A percentile compares a stretch with the other conserved stretches of the same genome.
Conservation (phyloP, 2,113 vertebrate species). For the Rhea pennata region DNA sequence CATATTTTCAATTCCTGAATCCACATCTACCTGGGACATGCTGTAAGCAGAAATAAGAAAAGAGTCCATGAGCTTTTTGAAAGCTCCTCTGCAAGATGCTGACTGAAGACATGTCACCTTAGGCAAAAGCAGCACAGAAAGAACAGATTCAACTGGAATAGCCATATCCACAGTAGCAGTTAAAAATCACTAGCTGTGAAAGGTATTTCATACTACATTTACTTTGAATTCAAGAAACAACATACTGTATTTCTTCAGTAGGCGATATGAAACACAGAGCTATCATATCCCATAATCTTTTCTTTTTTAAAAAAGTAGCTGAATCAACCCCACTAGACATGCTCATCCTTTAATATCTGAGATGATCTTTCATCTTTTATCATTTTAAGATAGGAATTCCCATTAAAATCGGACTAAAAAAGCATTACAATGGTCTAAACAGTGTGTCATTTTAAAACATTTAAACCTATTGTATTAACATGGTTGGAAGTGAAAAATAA, state of each 20-base stretch:
- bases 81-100: not conserved
- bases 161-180: not conserved
- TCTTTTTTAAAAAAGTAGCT: not conserved
- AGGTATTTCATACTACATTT: not conserved
- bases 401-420: not conserved
- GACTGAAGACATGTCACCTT: not conserved
- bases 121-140: not conserved
- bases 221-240: not conserved
- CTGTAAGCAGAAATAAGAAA: conserved; percentile 73
- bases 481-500: not conserved
- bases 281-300: not conserved
- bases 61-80: not conserved
- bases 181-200: not conserved
- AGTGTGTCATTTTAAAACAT: not conserved
- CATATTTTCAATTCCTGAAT: conserved; percentile 99
- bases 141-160: not conserved
- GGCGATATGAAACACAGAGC: not conserved
- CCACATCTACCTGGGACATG: conserved; percentile 99
- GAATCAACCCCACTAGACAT: not conserved
- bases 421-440: not conserved
- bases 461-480: not conserved
- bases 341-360: not conserved
- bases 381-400: not conserved
- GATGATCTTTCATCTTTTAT: not conserved
- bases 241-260: not conserved